Conservation (phyloP, 1,140 invertebrate species). For the Drosophila cardini region DNA sequence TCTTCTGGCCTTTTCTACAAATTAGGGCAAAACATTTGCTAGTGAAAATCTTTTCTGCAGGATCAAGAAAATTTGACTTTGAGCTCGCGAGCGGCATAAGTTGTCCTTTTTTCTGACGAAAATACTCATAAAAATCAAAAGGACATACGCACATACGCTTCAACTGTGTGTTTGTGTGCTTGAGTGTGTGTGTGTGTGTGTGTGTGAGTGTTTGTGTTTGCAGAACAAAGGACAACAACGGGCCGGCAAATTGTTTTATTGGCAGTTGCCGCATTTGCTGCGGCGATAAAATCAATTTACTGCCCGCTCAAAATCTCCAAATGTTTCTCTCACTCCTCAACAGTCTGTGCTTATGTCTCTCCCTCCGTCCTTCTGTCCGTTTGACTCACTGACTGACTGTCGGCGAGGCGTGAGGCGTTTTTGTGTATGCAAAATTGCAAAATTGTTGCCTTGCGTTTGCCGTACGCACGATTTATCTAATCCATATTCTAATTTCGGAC, state of each 20-base stretch:
- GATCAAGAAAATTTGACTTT: conserved; percentile 26
- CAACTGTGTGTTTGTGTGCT: background rate
- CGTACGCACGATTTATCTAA: conserved; percentile 77
- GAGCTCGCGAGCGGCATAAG: conserved; percentile 14
- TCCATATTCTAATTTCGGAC: conserved; percentile 78
- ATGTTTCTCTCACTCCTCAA: background rate
- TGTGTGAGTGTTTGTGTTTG: conserved; percentile 30
- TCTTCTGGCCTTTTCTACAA: background rate
- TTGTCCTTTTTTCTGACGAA: conserved; percentile 19
- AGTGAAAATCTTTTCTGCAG: conserved; percentile 20
- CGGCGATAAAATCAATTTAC: conserved; percentile 77
- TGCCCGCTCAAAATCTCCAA: conserved; percentile 43
- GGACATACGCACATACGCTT: conserved; percentile 47
- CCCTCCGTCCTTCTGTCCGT: conserved; percentile 11
- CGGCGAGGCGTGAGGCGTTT: conserved; percentile 52
- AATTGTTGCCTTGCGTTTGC: conserved; percentile 41
- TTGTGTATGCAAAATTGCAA: conserved; percentile 57
- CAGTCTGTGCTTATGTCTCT: background rate
- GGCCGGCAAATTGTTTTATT: conserved; percentile 78
- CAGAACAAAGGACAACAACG: conserved; percentile 61
- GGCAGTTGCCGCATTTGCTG: conserved; percentile 67
- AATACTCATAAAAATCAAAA: conserved; percentile 44
- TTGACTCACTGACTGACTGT: conserved; percentile 9
- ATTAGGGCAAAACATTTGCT: conserved; percentile 18
- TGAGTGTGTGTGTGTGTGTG: conserved; percentile 2